A percentile compares a stretch with the other conserved stretches of the same genome.
Conservation (phyloP, 2,797 vertebrate genomes). For the Argya squamiceps region DNA sequence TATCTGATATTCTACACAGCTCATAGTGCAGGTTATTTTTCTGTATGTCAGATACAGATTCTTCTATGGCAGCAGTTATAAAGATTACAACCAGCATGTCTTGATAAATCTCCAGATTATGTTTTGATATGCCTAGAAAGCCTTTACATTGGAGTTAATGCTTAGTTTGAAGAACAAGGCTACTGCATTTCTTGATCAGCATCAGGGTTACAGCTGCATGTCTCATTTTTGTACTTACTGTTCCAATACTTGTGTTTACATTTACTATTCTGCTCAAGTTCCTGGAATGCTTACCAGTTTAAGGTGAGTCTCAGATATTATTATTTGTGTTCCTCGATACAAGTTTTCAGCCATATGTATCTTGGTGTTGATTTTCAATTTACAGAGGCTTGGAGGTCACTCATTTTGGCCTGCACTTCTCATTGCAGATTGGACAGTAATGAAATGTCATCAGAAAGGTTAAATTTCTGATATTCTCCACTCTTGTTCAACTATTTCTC, state of each 20-base stretch:
- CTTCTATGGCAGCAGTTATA: neutral
- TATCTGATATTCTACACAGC: neutral
- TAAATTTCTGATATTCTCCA: neutral
- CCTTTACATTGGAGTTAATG: neutral
- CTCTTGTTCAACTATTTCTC: neutral
- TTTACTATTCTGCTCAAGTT: neutral
- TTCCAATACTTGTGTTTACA: neutral
- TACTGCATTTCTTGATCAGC: neutral
- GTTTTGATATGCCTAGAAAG: neutral
- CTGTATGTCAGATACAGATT: neutral
- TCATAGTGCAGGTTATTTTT: neutral
- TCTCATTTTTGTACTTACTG: neutral
- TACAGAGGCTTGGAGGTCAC: neutral
- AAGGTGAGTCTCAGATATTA: neutral
- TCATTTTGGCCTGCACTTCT: neutral
- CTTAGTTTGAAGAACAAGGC: neutral
- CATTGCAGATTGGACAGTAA: neutral
- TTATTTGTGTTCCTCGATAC: neutral
- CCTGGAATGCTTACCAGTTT: neutral
- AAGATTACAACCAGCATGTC: neutral
- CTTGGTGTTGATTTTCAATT: neutral
- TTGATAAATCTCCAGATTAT: neutral
- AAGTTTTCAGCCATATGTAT: neutral
- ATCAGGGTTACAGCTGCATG: neutral
- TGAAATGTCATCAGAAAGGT: neutral